These are phyloP conservation scores for Vireo altiloquus DNA, from an alignment of 2,113 vertebrate species.

Conservation along the genomic window DNA sequence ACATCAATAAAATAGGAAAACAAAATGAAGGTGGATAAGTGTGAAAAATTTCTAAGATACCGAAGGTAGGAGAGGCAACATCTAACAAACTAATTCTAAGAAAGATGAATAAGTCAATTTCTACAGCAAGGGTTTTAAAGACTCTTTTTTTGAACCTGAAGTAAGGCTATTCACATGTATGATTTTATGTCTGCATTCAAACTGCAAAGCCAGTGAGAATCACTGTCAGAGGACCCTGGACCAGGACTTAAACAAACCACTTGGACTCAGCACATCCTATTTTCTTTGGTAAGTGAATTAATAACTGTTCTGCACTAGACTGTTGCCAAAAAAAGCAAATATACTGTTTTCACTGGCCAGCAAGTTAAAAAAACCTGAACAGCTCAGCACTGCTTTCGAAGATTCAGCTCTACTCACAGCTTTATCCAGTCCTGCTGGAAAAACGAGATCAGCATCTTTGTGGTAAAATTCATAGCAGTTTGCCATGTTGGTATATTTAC, in stretches of 20 bases:
- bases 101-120: background rate
- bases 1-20: background rate
- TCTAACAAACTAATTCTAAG: background rate
- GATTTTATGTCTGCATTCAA: background rate
- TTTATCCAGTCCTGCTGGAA: background rate
- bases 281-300: slow-evolving; percentile 39
- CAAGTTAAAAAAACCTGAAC: background rate
- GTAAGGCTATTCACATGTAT: background rate
- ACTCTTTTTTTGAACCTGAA: background rate
- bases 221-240: background rate
- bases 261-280: background rate
- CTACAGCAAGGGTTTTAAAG: background rate
- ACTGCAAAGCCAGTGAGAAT: background rate
- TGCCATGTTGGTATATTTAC: background rate
- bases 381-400: background rate
- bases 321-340: slow-evolving; percentile 26
- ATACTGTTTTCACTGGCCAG: background rate
- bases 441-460: background rate
- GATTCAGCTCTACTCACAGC: background rate
- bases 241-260: background rate
- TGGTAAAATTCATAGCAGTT: background rate
- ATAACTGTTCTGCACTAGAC: background rate
- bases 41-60: background rate
- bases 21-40: background rate
- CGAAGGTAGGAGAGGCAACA: background rate